Conservation (phyloP, 2,113 vertebrate species). For the Tachuris rubrigastra region DNA sequence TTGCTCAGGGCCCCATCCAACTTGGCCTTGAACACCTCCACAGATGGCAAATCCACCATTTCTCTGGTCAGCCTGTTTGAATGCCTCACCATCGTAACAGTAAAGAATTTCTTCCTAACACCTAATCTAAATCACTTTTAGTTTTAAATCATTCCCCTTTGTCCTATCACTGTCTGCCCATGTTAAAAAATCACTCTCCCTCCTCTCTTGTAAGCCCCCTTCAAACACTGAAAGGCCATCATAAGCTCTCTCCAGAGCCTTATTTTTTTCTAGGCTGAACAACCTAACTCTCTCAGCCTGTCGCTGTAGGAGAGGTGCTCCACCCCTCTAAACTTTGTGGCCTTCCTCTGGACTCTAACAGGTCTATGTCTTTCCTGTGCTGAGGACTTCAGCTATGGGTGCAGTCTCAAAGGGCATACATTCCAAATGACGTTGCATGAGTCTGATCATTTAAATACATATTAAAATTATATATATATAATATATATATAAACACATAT, state of each 20-base stretch:
- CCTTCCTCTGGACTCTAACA: neutral
- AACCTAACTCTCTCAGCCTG: neutral
- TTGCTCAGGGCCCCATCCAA: fast-evolving
- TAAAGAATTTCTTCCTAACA: neutral
- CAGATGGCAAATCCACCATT: fast-evolving
- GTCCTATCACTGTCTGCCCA: fast-evolving
- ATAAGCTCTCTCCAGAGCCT: neutral
- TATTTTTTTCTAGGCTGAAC: neutral
- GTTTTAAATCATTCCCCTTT: neutral
- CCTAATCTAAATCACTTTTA: neutral
- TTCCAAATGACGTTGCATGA: neutral
- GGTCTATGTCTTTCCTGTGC: neutral
- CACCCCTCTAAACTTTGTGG: neutral
- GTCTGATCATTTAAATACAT: neutral
- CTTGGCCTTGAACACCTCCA: neutral
- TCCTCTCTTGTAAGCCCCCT: neutral
- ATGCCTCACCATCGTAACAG: neutral
- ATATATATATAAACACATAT: neutral
- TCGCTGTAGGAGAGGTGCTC: neutral
- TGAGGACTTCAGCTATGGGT: neutral
- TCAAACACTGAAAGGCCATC: neutral
- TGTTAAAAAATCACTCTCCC: neutral
- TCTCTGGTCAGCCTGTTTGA: neutral
- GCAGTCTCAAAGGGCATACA: neutral
- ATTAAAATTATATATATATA: too few species aligned